Conservation (phyloP, 2,113 vertebrate species). For the rabbit (Oryctolagus cuniculus) region mOryCun1.1 NC_091442.1:30318001-30318500, state of each 20-base stretch:
- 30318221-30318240: constrained; percentile 29
- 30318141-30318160: constrained; percentile 23
- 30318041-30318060: no score
- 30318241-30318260: constrained; percentile 36
- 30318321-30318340: constrained; percentile 24
- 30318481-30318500: constrained; percentile 14
- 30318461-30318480: constrained; percentile 5
- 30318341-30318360: constrained; percentile 35
- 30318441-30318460: background rate
- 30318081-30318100: no score
- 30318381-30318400: background rate
- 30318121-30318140: background rate
- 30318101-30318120: no score
- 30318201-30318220: background rate
- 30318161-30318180: constrained; percentile 44
- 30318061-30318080: no score
- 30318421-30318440: background rate
- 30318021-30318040: no score
- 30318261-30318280: constrained; percentile 63
- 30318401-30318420: background rate
- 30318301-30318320: constrained; percentile 3
- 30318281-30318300: constrained; percentile 20
- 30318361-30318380: background rate
- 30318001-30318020: no score
- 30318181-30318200: constrained; percentile 34